Evolutionary conservation across 30 jellyfish, hydroid and myxozoan genomes (phyloP), one percentile per base, ranked within the genome.

Genomic region (Pelagia noctiluca): DNA sequence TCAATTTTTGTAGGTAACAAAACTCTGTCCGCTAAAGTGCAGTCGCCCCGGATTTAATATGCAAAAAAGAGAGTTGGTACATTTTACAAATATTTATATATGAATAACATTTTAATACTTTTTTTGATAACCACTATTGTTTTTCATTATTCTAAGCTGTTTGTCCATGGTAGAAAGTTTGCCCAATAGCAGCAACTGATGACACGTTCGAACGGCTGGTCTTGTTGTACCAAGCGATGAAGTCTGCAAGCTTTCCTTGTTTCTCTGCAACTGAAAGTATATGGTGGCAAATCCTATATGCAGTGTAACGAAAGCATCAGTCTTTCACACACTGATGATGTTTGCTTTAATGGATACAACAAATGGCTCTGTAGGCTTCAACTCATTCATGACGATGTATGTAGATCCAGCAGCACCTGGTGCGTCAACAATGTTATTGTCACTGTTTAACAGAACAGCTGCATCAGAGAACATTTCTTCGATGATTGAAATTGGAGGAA

Each of bases 381-480:
- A 25, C 16, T 52, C 26, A 30, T 52, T 52, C 2, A 19, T 30
- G 2, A 30, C 68, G 21, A 52, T 10, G 68, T 19, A 3, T 52
- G 30, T 52, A 8, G 12, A 42, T 42, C 16, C 12, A 8, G 12
- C 68, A 52, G 28, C 21, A n/a, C 68, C 68, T 30, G 26, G 68
- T 10, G 68, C 68, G 16, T 30, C 21, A 52, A 52, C 68, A 30
- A 52, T 52, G 21, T 52, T 19, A 19, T 52, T 52, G 16, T 10
- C 68, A 10, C 28, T 10, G 16, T 52, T 8, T 52, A 69, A 13
- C 82, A 69, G 4, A 25, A 36, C n/a, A 34, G 82, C 35, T 26
- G 63, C 82, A 33, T 69, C 82, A 4, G 21, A 23, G 62, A 69
- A 69, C 63, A 69, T 69, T 33, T 33, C 64, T 36, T 69, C 46